These are phyloP conservation scores for Lateolabrax maculatus DNA, from an alignment of 2,797 vertebrate genomes.

Conservation along the genomic window DNA sequence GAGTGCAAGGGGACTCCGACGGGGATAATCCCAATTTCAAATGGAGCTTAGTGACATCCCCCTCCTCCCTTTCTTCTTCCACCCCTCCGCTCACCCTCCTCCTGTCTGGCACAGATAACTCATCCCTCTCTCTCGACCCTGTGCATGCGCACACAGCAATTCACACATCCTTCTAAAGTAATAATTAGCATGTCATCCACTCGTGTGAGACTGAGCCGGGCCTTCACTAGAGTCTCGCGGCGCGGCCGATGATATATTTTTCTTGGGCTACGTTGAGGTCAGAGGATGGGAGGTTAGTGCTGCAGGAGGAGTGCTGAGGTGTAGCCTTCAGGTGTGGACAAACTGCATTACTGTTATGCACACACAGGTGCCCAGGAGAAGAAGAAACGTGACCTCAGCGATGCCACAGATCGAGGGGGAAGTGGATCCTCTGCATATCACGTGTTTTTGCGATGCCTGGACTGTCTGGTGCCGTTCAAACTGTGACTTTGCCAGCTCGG, in stretches of 20 bases:
- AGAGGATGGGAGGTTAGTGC: conserved; percentile 29
- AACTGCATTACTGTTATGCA: conserved; percentile 9
- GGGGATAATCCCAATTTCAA: conserved; percentile 84
- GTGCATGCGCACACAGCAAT: conserved; percentile 51
- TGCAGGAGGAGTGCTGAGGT: conserved; percentile 27
- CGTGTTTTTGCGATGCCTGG: neutral
- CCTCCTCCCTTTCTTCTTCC: conserved; percentile 58
- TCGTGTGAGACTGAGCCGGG: conserved; percentile 16
- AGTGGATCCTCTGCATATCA: neutral
- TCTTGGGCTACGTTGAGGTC: conserved; percentile 30
- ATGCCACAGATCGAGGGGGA: neutral
- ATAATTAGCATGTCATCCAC: conserved; percentile 73
- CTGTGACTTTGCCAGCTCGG: neutral
- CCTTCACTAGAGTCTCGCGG: conserved; percentile 8
- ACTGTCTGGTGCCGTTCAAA: no score
- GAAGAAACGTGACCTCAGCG: neutral
- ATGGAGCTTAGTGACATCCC: conserved; percentile 81
- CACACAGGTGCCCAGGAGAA: neutral
- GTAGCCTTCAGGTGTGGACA: conserved; percentile 15
- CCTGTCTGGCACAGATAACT: conserved; percentile 84
- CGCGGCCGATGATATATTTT: conserved; percentile 19
- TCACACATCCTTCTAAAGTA: conserved; percentile 41
- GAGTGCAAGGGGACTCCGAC: conserved; percentile 68
- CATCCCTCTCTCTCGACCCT: conserved; percentile 50
- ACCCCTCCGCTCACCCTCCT: conserved; percentile 57